phyloP scores from a whole-genome alignment of 2,113 vertebrate genomes.

The Sisor rabdophorus region DNA sequence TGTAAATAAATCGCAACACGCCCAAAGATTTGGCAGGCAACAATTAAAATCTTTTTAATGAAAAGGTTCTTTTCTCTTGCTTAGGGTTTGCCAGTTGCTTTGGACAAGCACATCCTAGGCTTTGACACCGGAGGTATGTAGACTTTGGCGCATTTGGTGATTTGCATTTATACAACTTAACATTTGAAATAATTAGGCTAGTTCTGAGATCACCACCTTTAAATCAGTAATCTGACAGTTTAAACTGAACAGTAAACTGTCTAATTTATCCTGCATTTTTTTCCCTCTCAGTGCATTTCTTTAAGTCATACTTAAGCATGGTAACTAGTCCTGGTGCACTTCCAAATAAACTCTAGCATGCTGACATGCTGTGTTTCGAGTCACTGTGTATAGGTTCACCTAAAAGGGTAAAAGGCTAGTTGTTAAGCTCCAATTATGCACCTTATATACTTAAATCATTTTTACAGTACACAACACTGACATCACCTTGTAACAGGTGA shows the following conservation, averaged over 20 bases:
- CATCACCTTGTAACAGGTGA: too few relatives aligned
- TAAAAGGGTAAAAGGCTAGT: background rate
- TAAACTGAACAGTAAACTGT: too few relatives aligned
- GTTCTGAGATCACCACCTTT: too few relatives aligned
- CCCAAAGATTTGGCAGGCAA: background rate
- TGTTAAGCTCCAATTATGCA: background rate
- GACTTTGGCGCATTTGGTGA: too few relatives aligned
- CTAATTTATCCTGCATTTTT: background rate
- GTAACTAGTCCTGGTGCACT: background rate
- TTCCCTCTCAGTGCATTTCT: background rate
- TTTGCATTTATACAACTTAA: too few relatives aligned
- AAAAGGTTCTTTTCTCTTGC: background rate
- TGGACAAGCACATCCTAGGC: slow-evolving; percentile 91
- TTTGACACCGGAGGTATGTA: slow-evolving; percentile 96
- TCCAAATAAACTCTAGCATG: background rate
- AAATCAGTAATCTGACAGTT: too few relatives aligned
- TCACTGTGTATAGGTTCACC: background rate
- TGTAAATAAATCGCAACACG: background rate
- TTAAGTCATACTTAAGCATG: background rate
- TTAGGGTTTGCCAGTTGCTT: slow-evolving; percentile 88
- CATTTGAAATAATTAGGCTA: too few relatives aligned
- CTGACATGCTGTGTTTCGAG: background rate
- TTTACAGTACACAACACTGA: background rate
- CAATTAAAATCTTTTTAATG: background rate
- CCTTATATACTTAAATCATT: background rate